These are phyloP conservation scores for Horisme vitalbata DNA, from an alignment of 2,888 invertebrate species.

Conservation along the genomic window DNA sequence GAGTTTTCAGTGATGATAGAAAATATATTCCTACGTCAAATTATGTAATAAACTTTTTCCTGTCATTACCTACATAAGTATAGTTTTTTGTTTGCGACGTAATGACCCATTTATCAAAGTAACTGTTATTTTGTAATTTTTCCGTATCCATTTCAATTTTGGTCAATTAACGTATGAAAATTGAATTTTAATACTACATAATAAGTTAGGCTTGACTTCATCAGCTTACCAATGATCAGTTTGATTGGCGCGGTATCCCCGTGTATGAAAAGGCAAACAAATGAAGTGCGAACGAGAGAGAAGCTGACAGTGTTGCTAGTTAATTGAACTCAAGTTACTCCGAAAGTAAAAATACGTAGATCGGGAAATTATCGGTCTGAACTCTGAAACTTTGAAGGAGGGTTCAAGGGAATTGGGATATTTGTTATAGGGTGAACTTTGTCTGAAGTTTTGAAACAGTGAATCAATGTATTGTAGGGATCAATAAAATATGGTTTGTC, in stretches of 20 bases:
- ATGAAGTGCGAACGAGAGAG: constrained; percentile 50
- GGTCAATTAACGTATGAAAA: constrained; percentile 62
- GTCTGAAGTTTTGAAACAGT: constrained; percentile 38
- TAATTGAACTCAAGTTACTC: constrained; percentile 66
- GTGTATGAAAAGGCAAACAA: constrained; percentile 64
- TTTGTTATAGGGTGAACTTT: constrained; percentile 50
- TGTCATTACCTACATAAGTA: background rate
- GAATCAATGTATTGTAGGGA: constrained; percentile 38
- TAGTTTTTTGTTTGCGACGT: constrained; percentile 31
- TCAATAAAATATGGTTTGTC: constrained; percentile 24
- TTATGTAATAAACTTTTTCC: constrained; percentile 43
- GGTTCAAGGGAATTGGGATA: constrained; percentile 43
- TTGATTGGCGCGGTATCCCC: constrained; percentile 79
- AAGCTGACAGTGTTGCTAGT: constrained; percentile 67
- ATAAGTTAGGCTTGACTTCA: constrained; percentile 72
- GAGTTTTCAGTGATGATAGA: constrained; percentile 52
- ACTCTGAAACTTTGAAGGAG: constrained; percentile 51
- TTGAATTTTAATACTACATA: constrained; percentile 79
- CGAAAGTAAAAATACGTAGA: constrained; percentile 58
- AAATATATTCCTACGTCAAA: constrained; percentile 40
- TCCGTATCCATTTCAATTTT: constrained; percentile 66
- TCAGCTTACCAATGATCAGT: constrained; percentile 78
- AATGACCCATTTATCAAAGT: constrained; percentile 50
- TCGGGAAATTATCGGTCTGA: constrained; percentile 58
- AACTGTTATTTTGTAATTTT: constrained; percentile 48